These are phyloP conservation scores for Seladonia tumulorum DNA, from an alignment of 2,888 invertebrate species.

Conservation along the genomic window DNA sequence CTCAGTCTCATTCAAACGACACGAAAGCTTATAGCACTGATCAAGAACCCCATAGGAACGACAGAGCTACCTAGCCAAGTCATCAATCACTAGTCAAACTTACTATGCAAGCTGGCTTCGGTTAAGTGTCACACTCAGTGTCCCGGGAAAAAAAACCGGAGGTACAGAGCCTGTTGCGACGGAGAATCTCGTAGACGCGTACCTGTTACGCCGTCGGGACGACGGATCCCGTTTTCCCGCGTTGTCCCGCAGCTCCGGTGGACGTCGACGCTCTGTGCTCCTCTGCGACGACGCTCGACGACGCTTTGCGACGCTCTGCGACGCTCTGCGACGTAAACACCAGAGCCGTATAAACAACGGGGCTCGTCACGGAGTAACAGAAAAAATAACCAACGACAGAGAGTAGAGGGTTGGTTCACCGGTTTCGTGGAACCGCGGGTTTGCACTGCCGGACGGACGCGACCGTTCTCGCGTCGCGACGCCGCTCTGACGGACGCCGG, in stretches of 20 bases:
- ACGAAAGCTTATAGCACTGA: not conserved
- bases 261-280: not conserved
- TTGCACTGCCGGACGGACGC: slow-evolving; percentile 67
- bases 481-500: slow-evolving; percentile 79
- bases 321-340: slow-evolving; percentile 37
- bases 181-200: slow-evolving; percentile 18
- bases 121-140: not conserved
- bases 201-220: slow-evolving; percentile 66
- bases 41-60: not conserved
- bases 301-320: not conserved
- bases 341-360: not conserved
- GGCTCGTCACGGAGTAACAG: not conserved
- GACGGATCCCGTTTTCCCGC: slow-evolving; percentile 26
- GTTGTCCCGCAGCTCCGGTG: not conserved
- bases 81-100: not conserved
- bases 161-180: slow-evolving; percentile 9
- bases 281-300: not conserved
- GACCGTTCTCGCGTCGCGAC: slow-evolving; percentile 74
- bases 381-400: not conserved
- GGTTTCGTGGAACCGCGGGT: slow-evolving; percentile 23
- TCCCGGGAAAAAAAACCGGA: not conserved
- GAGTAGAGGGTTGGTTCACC: not conserved
- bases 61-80: not conserved
- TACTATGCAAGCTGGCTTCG: not conserved
- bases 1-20: not conserved